Evolutionary conservation across 2,113 vertebrate genomes (phyloP).

Genomic region (Cacatua alba): DNA sequence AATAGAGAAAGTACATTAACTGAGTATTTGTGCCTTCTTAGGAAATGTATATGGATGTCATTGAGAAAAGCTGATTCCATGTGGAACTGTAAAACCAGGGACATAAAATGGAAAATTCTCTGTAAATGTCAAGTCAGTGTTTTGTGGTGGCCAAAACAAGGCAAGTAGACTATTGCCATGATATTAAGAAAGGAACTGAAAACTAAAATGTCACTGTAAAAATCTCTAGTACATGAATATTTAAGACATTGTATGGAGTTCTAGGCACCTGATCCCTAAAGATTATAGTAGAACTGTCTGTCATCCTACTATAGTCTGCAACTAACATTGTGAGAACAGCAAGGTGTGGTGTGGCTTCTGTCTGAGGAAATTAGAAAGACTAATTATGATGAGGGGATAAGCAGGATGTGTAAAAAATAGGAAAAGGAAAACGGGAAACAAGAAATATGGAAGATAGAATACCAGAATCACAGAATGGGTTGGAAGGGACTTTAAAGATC

Average conservation of each 20-base stretch:
- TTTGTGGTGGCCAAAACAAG: slow-evolving; percentile 26
- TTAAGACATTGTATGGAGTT: background rate
- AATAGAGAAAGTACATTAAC: slow-evolving; percentile 49
- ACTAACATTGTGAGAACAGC: background rate
- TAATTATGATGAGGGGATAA: background rate
- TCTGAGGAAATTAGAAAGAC: background rate
- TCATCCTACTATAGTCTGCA: background rate
- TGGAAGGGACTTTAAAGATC: background rate
- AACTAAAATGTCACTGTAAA: background rate
- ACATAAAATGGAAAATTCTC: slow-evolving; percentile 27
- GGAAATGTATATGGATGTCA: slow-evolving; percentile 60
- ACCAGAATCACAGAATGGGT: background rate
- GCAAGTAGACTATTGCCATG: background rate
- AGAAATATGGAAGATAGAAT: background rate
- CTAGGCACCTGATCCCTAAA: background rate
- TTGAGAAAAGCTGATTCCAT: slow-evolving; percentile 60
- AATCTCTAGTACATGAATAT: background rate
- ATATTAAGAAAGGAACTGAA: background rate
- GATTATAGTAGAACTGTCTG: background rate
- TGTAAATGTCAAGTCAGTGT: slow-evolving; percentile 40
- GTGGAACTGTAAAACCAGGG: slow-evolving; percentile 44
- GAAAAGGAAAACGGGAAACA: background rate
- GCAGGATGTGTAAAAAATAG: background rate
- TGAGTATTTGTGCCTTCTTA: slow-evolving; percentile 35
- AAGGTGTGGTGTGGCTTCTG: background rate